Evolutionary conservation across 1,140 invertebrate species (phyloP).

Genomic region (Eriosoma lanigerum): DNA sequence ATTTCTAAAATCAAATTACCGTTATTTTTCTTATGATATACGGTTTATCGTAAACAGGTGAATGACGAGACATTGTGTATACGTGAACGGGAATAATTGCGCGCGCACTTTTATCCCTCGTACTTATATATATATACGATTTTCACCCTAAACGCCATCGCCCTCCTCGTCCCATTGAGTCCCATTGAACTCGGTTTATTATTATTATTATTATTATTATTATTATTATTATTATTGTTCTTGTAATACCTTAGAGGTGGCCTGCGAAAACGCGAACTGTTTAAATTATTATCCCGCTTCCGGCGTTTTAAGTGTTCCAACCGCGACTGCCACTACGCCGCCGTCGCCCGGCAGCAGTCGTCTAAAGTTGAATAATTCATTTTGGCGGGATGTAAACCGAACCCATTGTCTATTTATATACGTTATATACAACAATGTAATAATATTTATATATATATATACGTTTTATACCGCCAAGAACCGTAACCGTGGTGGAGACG

Average conservation of each 20-base stretch:
- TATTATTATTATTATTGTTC: conserved; percentile 33
- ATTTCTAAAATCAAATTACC: too few species aligned
- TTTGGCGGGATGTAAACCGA: conserved; percentile 42
- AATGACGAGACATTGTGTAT: too few species aligned
- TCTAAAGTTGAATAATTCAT: conserved; percentile 49
- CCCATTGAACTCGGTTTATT: conserved; percentile 25
- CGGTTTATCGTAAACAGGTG: too few species aligned
- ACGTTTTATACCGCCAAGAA: not conserved
- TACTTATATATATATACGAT: not conserved
- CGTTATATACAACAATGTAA: not conserved
- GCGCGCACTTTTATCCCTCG: not conserved
- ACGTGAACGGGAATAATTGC: too few species aligned
- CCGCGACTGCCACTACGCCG: not conserved
- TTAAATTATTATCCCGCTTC: conserved; percentile 51
- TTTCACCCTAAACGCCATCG: not conserved
- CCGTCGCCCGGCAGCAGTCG: not conserved
- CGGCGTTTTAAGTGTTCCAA: conserved; percentile 49
- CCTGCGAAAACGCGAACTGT: conserved; percentile 40
- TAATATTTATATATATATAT: not conserved
- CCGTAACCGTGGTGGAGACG: not conserved
- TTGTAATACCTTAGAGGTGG: conserved; percentile 38
- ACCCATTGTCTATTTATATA: conserved; percentile 25
- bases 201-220: conserved; percentile 14
- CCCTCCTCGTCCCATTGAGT: not conserved
- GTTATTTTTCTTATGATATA: too few species aligned